Evolutionary conservation across 1,140 invertebrate species (phyloP), one percentile per base, ranked within the genome.

Genomic region (Drosophila ohnishii): DNA sequence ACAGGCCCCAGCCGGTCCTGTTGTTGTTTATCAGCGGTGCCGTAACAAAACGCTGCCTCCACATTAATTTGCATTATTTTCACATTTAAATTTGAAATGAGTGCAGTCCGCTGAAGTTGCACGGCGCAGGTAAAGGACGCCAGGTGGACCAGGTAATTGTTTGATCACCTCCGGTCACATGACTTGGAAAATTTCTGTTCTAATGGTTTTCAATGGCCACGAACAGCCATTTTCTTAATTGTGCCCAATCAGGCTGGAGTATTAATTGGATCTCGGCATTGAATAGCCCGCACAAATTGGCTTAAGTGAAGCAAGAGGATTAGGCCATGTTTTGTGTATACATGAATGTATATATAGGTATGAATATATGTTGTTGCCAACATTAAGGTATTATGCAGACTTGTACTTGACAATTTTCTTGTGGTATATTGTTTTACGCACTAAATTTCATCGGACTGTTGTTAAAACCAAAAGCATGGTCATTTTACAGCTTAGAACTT

Each of bases 51-150:
- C 78, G 75, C 80, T 85, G 65, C 75, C 83, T 87, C 50, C 77
- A 69, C 83, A 87, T 78, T 87, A 87, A 85, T 85, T 85, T 85
- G 82, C 82, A 85, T 85, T 85, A 87, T 82, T 82, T 82, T 87
- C 80, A 75, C 83, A 87, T 85, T 85, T 85, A 75, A 85, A 82
- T 82, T 82, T 85, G 51, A 82, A 87, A 82, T 75, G 70, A 78
- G 75, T 57, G 62, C 63, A 60, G 37, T 44, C 64, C 51, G 39
- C 72, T 25, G 50, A 44, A 64, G 69, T 48, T 73, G 80, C 80
- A 80, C 65, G 60, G 22, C 35, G 32, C 63, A 28, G 32, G 32
- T 7, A 34, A 34, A 7, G 11, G 14, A 42, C 28, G 19, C 44
- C 45, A 50, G 19, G 44, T 28, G 32, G 14, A 16, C 13, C 19